A percentile compares a stretch with the other conserved stretches of the same genome.
Evolutionary conservation across 2,113 vertebrate species (phyloP).

Genomic region (Chaetorhynchus papuensis): DNA sequence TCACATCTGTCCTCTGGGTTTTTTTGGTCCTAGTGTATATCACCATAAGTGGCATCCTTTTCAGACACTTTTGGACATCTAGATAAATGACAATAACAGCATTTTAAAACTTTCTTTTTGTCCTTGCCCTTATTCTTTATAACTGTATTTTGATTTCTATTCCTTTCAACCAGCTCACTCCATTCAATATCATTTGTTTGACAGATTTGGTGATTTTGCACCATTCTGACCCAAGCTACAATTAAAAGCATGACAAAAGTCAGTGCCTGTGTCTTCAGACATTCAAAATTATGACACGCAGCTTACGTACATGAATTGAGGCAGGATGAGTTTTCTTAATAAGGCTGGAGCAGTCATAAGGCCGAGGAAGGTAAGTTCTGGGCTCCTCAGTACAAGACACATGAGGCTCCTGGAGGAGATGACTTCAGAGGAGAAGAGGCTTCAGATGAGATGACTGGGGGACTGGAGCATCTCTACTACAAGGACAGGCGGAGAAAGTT

Average conservation of each 20-base stretch:
- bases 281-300: neutral
- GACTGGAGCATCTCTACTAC: neutral
- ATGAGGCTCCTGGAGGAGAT: neutral
- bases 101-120: neutral
- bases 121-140: neutral
- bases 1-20: neutral
- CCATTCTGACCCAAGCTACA: neutral
- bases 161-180: neutral
- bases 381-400: neutral
- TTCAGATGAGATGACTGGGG: neutral
- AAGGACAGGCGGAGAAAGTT: neutral
- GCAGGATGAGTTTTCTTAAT: neutral
- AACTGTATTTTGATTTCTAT: neutral
- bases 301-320: neutral
- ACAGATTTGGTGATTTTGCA: neutral
- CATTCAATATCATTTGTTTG: neutral
- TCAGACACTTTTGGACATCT: neutral
- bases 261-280: neutral
- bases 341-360: neutral
- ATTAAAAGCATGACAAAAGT: neutral
- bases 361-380: neutral
- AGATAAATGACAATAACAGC: neutral
- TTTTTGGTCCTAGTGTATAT: neutral
- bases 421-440: too few relatives aligned
- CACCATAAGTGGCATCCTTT: neutral